Base-by-base conservation (phyloP, 2,113 vertebrate genomes). In the Orthonyx spaldingii region DNA sequence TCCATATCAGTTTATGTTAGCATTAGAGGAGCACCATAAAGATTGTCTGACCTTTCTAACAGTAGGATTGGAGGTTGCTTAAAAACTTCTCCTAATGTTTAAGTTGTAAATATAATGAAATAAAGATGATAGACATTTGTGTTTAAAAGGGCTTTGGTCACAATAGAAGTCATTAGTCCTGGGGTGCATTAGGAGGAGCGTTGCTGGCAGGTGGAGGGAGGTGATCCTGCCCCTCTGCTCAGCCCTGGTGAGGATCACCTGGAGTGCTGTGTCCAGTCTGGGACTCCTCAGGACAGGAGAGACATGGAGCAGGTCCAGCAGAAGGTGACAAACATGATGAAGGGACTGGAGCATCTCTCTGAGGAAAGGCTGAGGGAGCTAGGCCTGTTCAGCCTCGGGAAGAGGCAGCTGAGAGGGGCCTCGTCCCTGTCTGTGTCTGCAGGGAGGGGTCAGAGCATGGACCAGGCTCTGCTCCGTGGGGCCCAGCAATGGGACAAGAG, bases 41-140 rank as follows among this genome's bases (percentile, higher is more conserved):
- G 88, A 93, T 81, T 84, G 52, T 93, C 65, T 94, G 52, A 78
- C 59, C 88, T 96, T 84, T 75, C 91, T 85, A 71, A 50, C 56
- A 66, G 57, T 33, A 41, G 35, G 47, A 91, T 42, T 81, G 70
- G 69, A 69, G 10, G 66, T 91, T 94, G n/a, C 87, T 95, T 94
- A 46, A 93, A 78, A 64, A 46, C 79, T 50, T 89, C 42, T 89
- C 49, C 21, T 44, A 7, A 35, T 59, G 41, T 60, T 66, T 50
- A 90, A 92, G 70, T 93, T 95, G 26, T 57, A 93, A 97, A 75
- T 93, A 84, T 61, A 47, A 0, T 42, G 46, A 47, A 47, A 39
- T 86, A 90, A 80, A 66, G 57, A 53, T 68, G 44, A 19, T n/a
- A 47, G 16, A 65, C 44, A 50, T 81, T 84, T 91, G 20, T 75